Evolutionary conservation across 2,888 invertebrate genomes (phyloP).

Genomic region (Osedax fenrisi): DNA sequence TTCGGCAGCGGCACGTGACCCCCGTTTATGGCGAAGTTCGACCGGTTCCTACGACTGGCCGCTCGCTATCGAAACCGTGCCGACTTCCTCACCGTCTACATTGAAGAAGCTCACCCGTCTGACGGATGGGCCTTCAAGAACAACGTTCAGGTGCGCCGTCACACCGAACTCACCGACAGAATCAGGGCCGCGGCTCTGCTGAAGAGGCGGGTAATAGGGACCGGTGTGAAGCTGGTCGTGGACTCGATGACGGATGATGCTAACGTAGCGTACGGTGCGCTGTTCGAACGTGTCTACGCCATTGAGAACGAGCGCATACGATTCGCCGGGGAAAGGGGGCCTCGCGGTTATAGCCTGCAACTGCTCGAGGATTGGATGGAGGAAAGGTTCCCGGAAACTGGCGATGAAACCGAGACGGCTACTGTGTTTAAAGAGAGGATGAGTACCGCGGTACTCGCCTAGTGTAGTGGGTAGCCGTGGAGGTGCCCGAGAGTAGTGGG

Average conservation of each 20-base stretch:
- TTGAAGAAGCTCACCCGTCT: conserved; percentile 43
- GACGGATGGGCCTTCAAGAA: conserved; percentile 44
- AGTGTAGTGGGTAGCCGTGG: too few relatives aligned
- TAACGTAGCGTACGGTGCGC: conserved; percentile 39
- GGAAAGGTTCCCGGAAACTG: background rate
- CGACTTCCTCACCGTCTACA: conserved; percentile 44
- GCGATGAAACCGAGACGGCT: too few relatives aligned
- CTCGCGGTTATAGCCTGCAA: conserved; percentile 37
- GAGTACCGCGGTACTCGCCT: too few relatives aligned
- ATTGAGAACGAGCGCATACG: conserved; percentile 38
- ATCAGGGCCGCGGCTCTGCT: conserved; percentile 38
- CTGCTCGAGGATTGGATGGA: conserved; percentile 40
- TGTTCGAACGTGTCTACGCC: conserved; percentile 42
- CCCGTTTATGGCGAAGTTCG: conserved; percentile 42
- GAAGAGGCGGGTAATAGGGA: background rate
- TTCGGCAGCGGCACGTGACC: conserved; percentile 47
- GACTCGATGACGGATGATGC: conserved; percentile 40
- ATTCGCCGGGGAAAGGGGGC: conserved; percentile 40
- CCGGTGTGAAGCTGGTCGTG: conserved; percentile 38
- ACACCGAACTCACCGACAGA: conserved; percentile 37
- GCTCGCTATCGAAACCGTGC: conserved; percentile 37
- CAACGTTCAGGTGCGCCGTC: conserved; percentile 36
- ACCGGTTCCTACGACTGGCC: conserved; percentile 38
- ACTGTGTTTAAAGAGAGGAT: too few relatives aligned
- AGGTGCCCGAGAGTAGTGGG: too few relatives aligned